Base-by-base conservation (phyloP, 2,797 vertebrate species). In the Enteromius radiatus region DNA sequence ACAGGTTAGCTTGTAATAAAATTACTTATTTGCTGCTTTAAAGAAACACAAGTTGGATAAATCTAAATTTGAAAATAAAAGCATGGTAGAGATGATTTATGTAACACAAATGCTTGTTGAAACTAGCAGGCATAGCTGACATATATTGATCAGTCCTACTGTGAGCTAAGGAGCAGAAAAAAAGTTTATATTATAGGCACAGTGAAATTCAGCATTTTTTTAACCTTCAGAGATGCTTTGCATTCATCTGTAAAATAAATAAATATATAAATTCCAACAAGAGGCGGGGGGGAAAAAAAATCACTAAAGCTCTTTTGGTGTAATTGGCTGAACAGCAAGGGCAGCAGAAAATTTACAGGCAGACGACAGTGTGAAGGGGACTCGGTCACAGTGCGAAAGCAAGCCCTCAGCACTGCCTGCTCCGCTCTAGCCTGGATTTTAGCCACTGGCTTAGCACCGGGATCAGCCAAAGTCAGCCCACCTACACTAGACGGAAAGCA, bases 271-370 rank as follows among this genome's bases (percentile, higher is more conserved):
- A 54, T 21, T 52, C 65, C 41, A 52, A 86, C 80, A 88, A 68
- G 71, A 74, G 54, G 33, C 52, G 54, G 19, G 59, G 7, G 84
- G 84, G 12, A 43, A 43, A 86, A 92, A 94, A 94, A 94, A 95
- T 94, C 93, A 83, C 93, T 94, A 94, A 94, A 94, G 93, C 94
- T 95, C 94, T 95, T 95, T 95, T 93, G 94, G 92, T 91, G 92
- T 96, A 96, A 96, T 95, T 95, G 95, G 92, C 92, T 94, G 93
- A 95, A 96, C 91, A 94, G 95, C 95, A 95, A 95, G 91, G 94
- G 91, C 95, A 95, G 95, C 95, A 95, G 92, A 96, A 96, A 95
- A 95, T 95, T 92, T 95, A 94, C 94, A 94, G 93, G 93, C 92
- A 93, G 93, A 93, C 91, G 92, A 93, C 92, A 93, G 93, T 96